Percentiles rank a stretch among this genome's conserved stretches.
phyloP scores from a whole-genome alignment of 1,140 invertebrate species.

The Drosophila rhopaloa region DNA sequence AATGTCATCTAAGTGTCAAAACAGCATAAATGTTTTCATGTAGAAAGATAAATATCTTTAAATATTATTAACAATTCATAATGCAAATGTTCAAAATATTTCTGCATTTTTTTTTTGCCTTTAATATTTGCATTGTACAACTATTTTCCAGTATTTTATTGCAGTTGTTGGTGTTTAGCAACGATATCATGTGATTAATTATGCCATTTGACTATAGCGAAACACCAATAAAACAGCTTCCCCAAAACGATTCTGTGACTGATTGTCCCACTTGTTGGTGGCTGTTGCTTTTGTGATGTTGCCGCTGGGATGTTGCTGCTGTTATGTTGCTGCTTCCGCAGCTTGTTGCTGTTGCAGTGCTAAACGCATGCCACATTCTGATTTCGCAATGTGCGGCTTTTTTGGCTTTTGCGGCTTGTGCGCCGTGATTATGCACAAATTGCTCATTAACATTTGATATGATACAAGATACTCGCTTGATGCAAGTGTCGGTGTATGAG shows the following conservation, averaged over 20 bases:
- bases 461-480: slow-evolving; percentile 13
- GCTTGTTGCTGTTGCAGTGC: neutral
- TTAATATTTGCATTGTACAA: too few relatives aligned
- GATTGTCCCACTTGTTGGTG: slow-evolving; percentile 9
- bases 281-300: neutral
- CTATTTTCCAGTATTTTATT: too few relatives aligned
- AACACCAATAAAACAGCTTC: neutral
- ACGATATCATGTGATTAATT: neutral
- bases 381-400: slow-evolving; percentile 49
- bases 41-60: too few relatives aligned
- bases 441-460: slow-evolving; percentile 64
- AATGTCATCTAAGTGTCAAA: too few relatives aligned
- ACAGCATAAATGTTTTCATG: too few relatives aligned
- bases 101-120: too few relatives aligned
- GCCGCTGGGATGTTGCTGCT: slow-evolving; percentile 1
- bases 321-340: neutral
- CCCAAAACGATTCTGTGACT: neutral
- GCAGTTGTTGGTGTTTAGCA: too few relatives aligned
- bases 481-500: neutral
- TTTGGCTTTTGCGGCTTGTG: slow-evolving; percentile 48
- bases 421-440: slow-evolving; percentile 63
- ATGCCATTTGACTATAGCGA: neutral
- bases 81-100: too few relatives aligned
- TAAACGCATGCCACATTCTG: slow-evolving; percentile 25
- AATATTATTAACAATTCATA: too few relatives aligned